Base-by-base conservation (phyloP, 2,797 vertebrate genomes). In the Neomorphus geoffroyi region DNA sequence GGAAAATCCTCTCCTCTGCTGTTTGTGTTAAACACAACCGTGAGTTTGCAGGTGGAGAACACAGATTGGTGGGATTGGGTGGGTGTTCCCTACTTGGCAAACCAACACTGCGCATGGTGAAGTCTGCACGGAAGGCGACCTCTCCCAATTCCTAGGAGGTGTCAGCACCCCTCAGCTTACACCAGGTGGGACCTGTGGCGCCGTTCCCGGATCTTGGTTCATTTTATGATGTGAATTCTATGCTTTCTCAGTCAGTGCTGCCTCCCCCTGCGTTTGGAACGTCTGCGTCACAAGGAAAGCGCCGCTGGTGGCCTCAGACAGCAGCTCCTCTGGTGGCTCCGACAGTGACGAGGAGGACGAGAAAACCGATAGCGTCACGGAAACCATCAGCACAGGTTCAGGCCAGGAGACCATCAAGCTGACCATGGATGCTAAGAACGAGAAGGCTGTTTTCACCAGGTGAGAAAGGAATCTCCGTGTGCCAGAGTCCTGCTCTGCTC, bases 241-340 rank as follows among this genome's bases (percentile, higher is more conserved):
- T 62, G 0, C 70, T 65, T 33, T 33, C 89, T 3, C 93, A 98
- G 98, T 84, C 70, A 97, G 77, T 18, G 10, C 97, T 26, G 91
- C 98, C 58, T 96, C 98, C 5, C 97, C 98, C 2, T 98, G 97
- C 8, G 95, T 96, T 23, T 98, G 98, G 97, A 98, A 97, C 10
- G 97, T 92, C 35, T 98, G 97, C 24, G 97, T 98, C 64, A 89
- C 96, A 6, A 97, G 96, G 89, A 98, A 98, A 80, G 97, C 98
- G 2, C 98, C 99, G 3, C 95, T 98, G 33, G 97, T 97, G 86
- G 98, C 98, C 62, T 98, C 98, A 1, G 98, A 99, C 98, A 98
- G 98, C 98, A 98, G 98, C 97, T 99, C 98, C 86, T 98, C 98
- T 0, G 98, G 98, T 10, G 98, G 98, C 54, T 99, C 98, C 0